Conservation (phyloP, 1,140 invertebrate genomes). For the Dolichoris vasculosae region DNA sequence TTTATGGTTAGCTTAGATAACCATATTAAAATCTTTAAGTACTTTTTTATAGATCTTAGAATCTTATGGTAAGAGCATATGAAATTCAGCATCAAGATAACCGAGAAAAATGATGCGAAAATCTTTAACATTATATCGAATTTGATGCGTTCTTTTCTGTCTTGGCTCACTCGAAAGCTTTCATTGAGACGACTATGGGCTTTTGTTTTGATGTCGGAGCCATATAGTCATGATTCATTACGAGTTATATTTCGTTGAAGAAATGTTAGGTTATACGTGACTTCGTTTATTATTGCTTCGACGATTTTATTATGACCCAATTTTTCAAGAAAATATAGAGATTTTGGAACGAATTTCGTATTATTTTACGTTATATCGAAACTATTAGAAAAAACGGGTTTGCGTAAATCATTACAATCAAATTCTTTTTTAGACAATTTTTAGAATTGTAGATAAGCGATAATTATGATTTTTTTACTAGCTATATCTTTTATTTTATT, state of each 20-base stretch:
- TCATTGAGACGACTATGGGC: not conserved
- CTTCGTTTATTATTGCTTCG: not conserved
- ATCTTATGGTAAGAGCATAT: too few species aligned
- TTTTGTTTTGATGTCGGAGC: not conserved
- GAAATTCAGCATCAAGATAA: too few species aligned
- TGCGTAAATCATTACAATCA: too few species aligned
- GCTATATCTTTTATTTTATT: too few species aligned
- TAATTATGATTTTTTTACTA: too few species aligned
- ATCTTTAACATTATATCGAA: too few species aligned
- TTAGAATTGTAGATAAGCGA: too few species aligned
- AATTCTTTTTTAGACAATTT: too few species aligned
- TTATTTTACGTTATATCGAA: not conserved
- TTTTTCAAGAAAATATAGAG: not conserved
- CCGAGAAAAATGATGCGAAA: too few species aligned
- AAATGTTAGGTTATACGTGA: not conserved
- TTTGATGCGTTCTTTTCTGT: not conserved
- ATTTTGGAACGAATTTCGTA: not conserved
- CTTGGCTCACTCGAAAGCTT: not conserved
- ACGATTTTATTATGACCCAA: not conserved
- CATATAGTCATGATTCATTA: not conserved
- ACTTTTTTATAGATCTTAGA: too few species aligned
- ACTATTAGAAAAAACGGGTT: not conserved
- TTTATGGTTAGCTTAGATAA: too few species aligned
- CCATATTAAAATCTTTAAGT: too few species aligned
- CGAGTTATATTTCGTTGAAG: not conserved